Conservation (phyloP, 2,113 vertebrate genomes). For the Budorcas taxicolor region DNA sequence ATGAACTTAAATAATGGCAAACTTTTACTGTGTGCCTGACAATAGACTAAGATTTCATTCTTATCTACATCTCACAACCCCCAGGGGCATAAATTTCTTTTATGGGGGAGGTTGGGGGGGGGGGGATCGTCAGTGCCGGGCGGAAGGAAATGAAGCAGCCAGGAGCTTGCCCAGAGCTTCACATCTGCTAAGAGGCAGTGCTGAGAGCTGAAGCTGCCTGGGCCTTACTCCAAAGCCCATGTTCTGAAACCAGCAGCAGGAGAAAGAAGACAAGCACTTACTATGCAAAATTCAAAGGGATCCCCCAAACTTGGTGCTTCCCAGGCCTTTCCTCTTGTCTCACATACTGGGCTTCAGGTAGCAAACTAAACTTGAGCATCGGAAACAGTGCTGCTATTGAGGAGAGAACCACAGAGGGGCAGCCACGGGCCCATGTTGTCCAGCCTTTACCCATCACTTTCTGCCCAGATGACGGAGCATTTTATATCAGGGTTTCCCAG, state of each 20-base stretch:
- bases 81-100: rapidly evolving
- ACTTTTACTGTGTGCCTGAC: neutral
- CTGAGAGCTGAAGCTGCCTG: neutral
- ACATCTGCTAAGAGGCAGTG: rapidly evolving
- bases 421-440: neutral
- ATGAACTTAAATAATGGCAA: neutral
- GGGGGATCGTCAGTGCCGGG: rapidly evolving
- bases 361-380: neutral
- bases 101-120: no score
- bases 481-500: neutral
- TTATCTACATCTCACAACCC: neutral
- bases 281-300: neutral
- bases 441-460: neutral
- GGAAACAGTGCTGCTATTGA: neutral
- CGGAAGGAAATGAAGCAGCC: neutral
- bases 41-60: neutral
- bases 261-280: neutral
- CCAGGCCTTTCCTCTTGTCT: neutral
- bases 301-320: neutral
- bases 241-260: neutral
- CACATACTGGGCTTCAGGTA: no score
- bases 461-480: rapidly evolving
- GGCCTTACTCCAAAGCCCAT: neutral
- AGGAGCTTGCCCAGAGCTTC: neutral
- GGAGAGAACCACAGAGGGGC: neutral